A percentile compares a stretch with the other conserved stretches of the same genome.
Conservation (phyloP, 2,888 invertebrate genomes). For the Corbicula japonica region DNA sequence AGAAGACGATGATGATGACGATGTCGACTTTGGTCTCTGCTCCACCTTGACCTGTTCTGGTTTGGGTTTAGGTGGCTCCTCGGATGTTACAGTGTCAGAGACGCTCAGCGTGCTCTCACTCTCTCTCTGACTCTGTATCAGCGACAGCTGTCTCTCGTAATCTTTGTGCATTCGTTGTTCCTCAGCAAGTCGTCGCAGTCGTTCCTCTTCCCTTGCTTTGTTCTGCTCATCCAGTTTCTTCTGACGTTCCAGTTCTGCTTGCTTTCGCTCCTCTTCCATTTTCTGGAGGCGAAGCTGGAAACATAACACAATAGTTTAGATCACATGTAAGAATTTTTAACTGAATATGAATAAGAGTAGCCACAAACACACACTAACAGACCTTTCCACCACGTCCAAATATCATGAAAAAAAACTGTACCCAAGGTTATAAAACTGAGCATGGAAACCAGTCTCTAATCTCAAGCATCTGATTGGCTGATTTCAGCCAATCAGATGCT, state of each 20-base stretch:
- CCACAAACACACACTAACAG: too few species aligned
- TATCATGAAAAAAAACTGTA: too few species aligned
- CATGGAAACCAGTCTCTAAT: too few species aligned
- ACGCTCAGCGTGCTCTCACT: conserved; percentile 33
- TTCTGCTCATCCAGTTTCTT: conserved; percentile 28
- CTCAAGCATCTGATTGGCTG: too few species aligned
- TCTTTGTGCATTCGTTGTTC: conserved; percentile 46
- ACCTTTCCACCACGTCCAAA: too few species aligned
- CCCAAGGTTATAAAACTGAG: too few species aligned
- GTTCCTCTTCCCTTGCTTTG: conserved; percentile 34
- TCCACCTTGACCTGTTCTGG: background rate
- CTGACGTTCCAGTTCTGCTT: conserved; percentile 34
- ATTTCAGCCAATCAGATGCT: too few species aligned
- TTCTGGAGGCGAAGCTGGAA: conserved; percentile 12
- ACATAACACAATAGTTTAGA: too few species aligned
- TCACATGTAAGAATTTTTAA: too few species aligned
- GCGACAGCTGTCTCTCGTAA: conserved; percentile 38
- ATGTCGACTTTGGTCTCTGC: background rate
- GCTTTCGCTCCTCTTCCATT: conserved; percentile 39
- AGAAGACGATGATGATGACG: conserved; percentile 43
- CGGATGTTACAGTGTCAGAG: conserved; percentile 7
- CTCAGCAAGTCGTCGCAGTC: conserved; percentile 29
- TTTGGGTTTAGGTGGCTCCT: conserved; percentile 4
- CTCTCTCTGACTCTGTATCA: conserved; percentile 49
- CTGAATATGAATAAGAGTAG: too few species aligned